Percentiles rank a stretch among this genome's conserved stretches.
Evolutionary conservation across 2,113 vertebrate genomes (phyloP).

Genomic region (Hoplias malabaricus): DNA sequence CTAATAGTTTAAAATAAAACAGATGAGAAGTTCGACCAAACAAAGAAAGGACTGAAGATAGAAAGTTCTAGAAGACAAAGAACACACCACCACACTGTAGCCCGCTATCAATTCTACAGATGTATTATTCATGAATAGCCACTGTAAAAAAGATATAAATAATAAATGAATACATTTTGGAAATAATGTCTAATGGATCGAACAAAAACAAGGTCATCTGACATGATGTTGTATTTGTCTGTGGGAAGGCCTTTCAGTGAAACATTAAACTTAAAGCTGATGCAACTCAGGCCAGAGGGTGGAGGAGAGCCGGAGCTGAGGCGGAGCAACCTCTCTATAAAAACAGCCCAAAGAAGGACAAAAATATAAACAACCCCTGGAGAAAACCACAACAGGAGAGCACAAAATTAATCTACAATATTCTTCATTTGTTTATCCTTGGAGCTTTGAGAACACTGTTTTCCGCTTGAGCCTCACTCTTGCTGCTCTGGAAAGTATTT

Average conservation of each 20-base stretch:
- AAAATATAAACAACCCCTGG: constrained; percentile 24
- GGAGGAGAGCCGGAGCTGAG: neutral
- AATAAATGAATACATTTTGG: too few species aligned
- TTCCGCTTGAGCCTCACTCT: neutral
- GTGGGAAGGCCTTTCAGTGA: constrained; percentile 19
- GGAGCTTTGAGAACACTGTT: neutral
- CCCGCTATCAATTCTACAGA: too few species aligned
- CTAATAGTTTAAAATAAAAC: too few species aligned
- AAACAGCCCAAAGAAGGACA: neutral
- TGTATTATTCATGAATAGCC: neutral
- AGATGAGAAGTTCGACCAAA: too few species aligned
- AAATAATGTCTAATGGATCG: neutral
- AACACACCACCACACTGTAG: too few species aligned
- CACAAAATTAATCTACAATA: too few species aligned
- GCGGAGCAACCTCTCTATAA: constrained; percentile 47
- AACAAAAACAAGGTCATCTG: constrained; percentile 38
- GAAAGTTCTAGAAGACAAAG: too few species aligned
- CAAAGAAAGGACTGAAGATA: too few species aligned
- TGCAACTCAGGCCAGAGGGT: constrained; percentile 45
- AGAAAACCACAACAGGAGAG: constrained; percentile 7
- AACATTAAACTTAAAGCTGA: constrained; percentile 54
- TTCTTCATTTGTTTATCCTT: neutral
- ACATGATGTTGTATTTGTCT: constrained; percentile 21
- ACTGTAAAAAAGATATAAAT: too few species aligned
- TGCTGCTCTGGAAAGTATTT: neutral